Evolutionary conservation across 2,888 invertebrate genomes (phyloP), one percentile per base, ranked within the genome.

Genomic region (Nymphalis urticae): DNA sequence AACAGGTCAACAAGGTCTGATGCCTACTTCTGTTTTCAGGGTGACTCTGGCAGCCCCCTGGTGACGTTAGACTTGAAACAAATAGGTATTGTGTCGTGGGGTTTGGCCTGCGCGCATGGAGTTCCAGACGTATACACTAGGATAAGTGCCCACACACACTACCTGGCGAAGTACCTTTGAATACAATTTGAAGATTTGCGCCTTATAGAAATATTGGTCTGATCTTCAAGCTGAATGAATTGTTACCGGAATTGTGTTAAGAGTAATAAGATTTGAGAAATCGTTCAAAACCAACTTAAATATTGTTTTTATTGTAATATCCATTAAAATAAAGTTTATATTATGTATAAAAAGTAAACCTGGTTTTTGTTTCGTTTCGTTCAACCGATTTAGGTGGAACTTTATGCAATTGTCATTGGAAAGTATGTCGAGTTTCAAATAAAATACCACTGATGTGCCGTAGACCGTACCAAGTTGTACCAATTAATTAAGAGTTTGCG

Each of bases 31-130:
- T 42, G 10, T 21, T 69, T 56, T 13, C 78, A 87, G 87, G 87
- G 87, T 75, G 87, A 87, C 72, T 88, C 88, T 32, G 89, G 89
- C 70, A 82, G 84, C 54, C 81, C 87, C 1, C 76, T 89, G 1
- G 75, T 76, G 3, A 78, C 75, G 16, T 19, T 6, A 72, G 50
- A 72, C 65, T 17, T 74, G 79, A 0, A 64, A 73, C 87, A 86
- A 72, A 61, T 87, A 60, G 89, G 86, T 16, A 53, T 88, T 3
- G 88, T 88, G 5, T 88, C 89, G 0, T 89, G 89, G 89, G 88
- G 88, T 66, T 80, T 85, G 76, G 83, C 86, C 0, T 89, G 89
- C 75, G 89, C 87, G 0, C 77, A 69, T 1, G 87, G 85, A 1
- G 83, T 81, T 0, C 88, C 89, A 0, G 89, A 89, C 72, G 78